Evolutionary conservation across 2,888 invertebrate species (phyloP), one percentile per base, ranked within the genome.

Genomic region (Polydrusus tereticollis): DNA sequence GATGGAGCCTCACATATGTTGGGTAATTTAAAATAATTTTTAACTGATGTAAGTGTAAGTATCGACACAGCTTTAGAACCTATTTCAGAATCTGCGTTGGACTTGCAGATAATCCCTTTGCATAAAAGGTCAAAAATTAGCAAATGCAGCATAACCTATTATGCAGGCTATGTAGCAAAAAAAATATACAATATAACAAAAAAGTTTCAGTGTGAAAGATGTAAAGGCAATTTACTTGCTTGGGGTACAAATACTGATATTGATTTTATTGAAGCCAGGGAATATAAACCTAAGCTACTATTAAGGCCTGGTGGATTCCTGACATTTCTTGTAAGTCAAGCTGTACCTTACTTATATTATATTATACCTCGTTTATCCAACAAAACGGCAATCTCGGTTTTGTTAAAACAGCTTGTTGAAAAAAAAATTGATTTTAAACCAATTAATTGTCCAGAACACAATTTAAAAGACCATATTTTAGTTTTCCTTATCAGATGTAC

Each of bases 291-390:
- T 20, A 20, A 52, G 1, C n/a, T 52, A n/a, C 23, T 52, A 14
- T 52, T 52, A n/a, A 52, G 52, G 8, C 21, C 52, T 21, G 52
- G 52, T 14, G 23, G 52, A 21, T 52, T 18, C 21, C 52, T 52
- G 14, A 23, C 21, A 4, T 23, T 52, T 52, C 6, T 52, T 21
- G 23, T 52, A 14, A 52, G 21, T 23, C 52, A 52, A 23, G 18
- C 52, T 52, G 52, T 52, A 14, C 52, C 52, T 20, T 14, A 18
- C 21, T 23, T 52, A 23, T 6, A 52, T 52, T 52, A 52, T 18
- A 2, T 52, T 2, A 52, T 52, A 20, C 52, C 52, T 7, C 20
- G 52, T 18, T 21, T 52, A 23, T 18, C 21, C 4, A 18, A 52
- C 8, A 52, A 52, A 23, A 23, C n/a, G 21, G 7, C 18, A 21